Conservation (phyloP, 2,888 invertebrate species). For the Drosophila heteroneura region DNA sequence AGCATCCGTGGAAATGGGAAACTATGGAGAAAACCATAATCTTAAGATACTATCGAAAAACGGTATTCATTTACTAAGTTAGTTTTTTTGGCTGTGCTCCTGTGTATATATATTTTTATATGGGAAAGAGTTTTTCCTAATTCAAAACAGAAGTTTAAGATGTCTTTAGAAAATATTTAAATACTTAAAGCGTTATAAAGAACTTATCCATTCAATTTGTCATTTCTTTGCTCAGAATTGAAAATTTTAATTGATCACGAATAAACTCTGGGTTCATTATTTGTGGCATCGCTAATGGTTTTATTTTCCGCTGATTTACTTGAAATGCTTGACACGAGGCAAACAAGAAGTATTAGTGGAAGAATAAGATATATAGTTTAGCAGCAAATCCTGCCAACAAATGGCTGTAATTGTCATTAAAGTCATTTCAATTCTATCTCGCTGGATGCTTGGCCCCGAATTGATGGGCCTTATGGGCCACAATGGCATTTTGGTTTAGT, state of each 20-base stretch:
- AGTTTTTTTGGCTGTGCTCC: not conserved
- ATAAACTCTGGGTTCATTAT: slow-evolving; percentile 12
- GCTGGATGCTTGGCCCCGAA: slow-evolving; percentile 24
- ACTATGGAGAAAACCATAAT: not conserved
- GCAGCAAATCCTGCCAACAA: slow-evolving; percentile 45
- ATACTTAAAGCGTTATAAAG: not conserved
- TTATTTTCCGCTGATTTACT: slow-evolving; percentile 19
- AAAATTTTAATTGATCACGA: slow-evolving; percentile 23
- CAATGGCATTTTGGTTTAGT: slow-evolving; percentile 50
- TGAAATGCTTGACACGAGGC: slow-evolving; percentile 9
- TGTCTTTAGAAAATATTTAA: not conserved
- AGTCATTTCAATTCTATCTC: slow-evolving; percentile 24
- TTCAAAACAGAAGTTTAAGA: not conserved
- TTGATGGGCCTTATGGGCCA: slow-evolving; percentile 54
- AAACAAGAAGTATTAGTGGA: not conserved
- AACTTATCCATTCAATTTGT: not conserved
- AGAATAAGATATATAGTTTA: slow-evolving; percentile 32
- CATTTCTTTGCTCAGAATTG: not conserved
- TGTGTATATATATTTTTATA: no score
- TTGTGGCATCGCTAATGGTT: slow-evolving; percentile 15
- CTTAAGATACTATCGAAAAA: not conserved
- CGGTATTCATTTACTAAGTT: not conserved
- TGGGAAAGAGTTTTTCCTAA: no score
- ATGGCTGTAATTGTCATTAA: slow-evolving; percentile 52
- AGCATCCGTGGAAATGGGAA: not conserved